Percentiles rank a stretch among this genome's conserved stretches.
Conservation (phyloP, 1,140 invertebrate species). For the Hypothenemus hampei region DNA sequence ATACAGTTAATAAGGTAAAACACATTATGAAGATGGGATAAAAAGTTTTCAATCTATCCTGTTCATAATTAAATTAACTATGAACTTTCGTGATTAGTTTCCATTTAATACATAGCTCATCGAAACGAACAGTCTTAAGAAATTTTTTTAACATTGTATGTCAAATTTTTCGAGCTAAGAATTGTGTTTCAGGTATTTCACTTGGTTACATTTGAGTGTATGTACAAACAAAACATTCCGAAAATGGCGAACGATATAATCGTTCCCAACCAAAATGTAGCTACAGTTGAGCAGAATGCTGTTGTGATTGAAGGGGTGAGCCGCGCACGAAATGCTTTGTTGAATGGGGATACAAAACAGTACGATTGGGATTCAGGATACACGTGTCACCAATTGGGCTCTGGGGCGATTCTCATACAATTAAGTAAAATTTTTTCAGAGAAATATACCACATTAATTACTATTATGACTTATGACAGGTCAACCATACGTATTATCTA, state of each 20-base stretch:
- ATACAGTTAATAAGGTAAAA: slow-evolving; percentile 90
- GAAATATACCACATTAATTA: too few species aligned
- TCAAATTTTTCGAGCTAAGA: not conserved
- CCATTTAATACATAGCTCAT: too few species aligned
- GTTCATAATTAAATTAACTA: too few species aligned
- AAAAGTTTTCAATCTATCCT: not conserved
- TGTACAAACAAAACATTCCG: slow-evolving; percentile 73
- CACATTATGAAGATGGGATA: too few species aligned
- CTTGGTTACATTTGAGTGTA: slow-evolving; percentile 85
- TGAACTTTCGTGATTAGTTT: too few species aligned
- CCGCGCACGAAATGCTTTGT: slow-evolving; percentile 85
- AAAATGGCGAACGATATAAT: slow-evolving; percentile 72
- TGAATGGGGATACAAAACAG: slow-evolving; percentile 90
- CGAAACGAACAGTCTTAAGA: too few species aligned
- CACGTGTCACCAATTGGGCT: slow-evolving; percentile 97
- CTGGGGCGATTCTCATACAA: slow-evolving; percentile 90
- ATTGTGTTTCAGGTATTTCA: slow-evolving; percentile 76
- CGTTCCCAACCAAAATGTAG: slow-evolving; percentile 87
- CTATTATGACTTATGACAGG: slow-evolving; percentile 30
- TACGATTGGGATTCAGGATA: slow-evolving; percentile 99
- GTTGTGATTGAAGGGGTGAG: slow-evolving; percentile 94
- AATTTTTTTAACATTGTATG: too few species aligned
- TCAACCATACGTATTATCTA: slow-evolving; percentile 91
- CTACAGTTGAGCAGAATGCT: slow-evolving; percentile 81
- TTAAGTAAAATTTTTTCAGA: slow-evolving; percentile 58